phyloP scores from a whole-genome alignment of 2,888 invertebrate genomes.

The Epinotia demarniana region DNA sequence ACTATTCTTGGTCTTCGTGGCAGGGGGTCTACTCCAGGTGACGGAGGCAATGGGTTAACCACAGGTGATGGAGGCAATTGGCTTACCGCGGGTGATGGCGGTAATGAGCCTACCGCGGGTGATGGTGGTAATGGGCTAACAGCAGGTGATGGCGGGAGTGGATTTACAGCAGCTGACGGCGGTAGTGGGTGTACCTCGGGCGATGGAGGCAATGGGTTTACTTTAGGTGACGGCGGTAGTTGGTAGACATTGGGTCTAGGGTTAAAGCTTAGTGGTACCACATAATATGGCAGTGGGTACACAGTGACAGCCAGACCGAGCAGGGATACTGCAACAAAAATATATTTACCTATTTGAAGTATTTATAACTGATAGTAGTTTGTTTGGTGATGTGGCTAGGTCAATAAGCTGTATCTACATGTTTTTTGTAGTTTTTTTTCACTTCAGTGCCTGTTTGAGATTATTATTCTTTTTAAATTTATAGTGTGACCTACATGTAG shows the following conservation, averaged over 20 bases:
- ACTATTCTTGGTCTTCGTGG: neutral
- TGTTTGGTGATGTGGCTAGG: neutral
- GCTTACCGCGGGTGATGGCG: neutral
- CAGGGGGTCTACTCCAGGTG: neutral
- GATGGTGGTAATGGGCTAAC: neutral
- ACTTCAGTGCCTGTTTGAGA: no score
- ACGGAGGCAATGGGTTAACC: neutral
- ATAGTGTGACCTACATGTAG: no score
- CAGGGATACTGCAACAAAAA: constrained; percentile 17
- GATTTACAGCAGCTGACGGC: neutral
- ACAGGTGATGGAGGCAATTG: neutral
- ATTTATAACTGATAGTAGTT: neutral
- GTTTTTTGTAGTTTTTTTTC: no score
- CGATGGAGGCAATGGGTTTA: neutral
- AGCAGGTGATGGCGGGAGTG: neutral
- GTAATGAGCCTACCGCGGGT: neutral
- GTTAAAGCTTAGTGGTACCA: neutral
- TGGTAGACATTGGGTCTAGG: neutral
- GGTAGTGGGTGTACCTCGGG: neutral
- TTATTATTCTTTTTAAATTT: no score
- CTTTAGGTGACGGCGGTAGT: neutral
- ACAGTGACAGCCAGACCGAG: neutral
- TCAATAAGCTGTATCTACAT: no score
- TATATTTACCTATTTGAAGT: neutral
- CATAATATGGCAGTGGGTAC: neutral